These are phyloP conservation scores for Butorides virescens DNA, from an alignment of 2,113 vertebrate species.

Conservation along the genomic window DNA sequence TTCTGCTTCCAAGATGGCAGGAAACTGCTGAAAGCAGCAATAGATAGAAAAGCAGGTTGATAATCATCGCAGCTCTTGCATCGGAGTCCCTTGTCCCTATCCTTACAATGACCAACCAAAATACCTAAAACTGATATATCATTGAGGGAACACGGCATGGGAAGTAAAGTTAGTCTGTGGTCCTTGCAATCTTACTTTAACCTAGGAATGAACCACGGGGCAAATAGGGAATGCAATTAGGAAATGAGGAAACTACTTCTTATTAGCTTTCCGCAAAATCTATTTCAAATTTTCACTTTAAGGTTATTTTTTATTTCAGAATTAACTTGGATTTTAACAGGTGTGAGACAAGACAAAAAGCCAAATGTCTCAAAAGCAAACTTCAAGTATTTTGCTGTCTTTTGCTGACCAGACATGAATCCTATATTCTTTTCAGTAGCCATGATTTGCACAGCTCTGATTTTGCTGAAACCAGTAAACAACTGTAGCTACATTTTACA, in stretches of 20 bases:
- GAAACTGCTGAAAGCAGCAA: neutral
- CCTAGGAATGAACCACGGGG: neutral
- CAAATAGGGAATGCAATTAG: neutral
- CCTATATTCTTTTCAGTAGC: neutral
- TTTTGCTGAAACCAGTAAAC: neutral
- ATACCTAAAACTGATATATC: neutral
- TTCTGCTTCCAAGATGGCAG: neutral
- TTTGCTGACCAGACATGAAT: neutral
- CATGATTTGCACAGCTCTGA: neutral
- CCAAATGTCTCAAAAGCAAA: neutral
- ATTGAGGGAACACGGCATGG: neutral
- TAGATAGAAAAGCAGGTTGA: neutral
- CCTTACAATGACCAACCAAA: neutral
- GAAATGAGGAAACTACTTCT: neutral
- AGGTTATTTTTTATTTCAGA: neutral
- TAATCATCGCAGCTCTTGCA: neutral
- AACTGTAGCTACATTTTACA: neutral
- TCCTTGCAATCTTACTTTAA: neutral
- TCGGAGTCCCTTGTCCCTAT: neutral
- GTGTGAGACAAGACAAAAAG: neutral
- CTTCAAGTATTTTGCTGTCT: neutral
- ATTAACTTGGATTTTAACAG: neutral
- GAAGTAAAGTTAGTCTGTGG: neutral
- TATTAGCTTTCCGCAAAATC: neutral
- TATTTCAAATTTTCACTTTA: neutral